Conservation (phyloP, 2,888 invertebrate species). For the Epinotia brunnichana region DNA sequence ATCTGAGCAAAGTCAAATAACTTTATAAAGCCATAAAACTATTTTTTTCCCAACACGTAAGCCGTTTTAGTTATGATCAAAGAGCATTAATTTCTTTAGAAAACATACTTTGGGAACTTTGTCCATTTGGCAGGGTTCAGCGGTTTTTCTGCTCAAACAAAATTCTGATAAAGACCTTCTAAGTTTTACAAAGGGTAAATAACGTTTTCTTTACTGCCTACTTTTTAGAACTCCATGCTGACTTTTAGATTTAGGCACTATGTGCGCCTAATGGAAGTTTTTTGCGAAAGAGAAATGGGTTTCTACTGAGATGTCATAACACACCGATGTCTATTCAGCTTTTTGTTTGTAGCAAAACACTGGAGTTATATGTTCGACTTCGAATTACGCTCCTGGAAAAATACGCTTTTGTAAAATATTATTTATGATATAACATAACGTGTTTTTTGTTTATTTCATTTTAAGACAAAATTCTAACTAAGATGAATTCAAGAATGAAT, state of each 20-base stretch:
- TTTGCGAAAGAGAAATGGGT: neutral
- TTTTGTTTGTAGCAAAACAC: no score
- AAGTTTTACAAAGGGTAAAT: slow-evolving; percentile 28
- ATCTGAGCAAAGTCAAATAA: neutral
- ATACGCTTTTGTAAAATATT: no score
- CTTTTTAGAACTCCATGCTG: slow-evolving; percentile 11
- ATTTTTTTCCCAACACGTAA: neutral
- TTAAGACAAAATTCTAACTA: no score
- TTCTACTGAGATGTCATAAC: neutral
- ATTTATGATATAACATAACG: no score
- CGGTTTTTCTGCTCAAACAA: slow-evolving; percentile 33
- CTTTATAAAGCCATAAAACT: neutral
- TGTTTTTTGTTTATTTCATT: no score
- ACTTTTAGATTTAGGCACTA: slow-evolving; percentile 16
- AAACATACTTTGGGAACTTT: slow-evolving; percentile 7
- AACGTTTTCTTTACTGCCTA: slow-evolving; percentile 17
- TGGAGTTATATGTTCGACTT: no score
- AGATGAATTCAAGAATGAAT: no score
- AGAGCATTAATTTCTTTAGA: neutral
- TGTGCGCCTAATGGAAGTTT: neutral
- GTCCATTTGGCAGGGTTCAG: slow-evolving; percentile 22
- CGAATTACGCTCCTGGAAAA: no score
- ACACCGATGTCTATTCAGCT: no score
- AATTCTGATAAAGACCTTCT: slow-evolving; percentile 27
- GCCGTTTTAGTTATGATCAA: neutral